Conservation (phyloP, 2,797 vertebrate genomes). For the Picus viridis region DNA sequence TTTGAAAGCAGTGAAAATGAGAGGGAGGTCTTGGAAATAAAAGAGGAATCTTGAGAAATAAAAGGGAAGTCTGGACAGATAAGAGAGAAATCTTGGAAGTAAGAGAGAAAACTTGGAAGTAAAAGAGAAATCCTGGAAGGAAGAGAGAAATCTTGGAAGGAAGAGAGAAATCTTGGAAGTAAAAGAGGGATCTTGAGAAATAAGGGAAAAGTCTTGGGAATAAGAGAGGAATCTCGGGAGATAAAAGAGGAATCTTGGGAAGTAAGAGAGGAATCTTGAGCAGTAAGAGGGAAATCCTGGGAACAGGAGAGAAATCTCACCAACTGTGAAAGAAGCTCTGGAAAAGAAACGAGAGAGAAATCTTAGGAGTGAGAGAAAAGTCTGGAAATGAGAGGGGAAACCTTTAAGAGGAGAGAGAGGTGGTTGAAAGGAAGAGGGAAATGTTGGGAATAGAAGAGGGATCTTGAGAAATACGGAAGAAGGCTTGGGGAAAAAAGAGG, state of each 20-base stretch:
- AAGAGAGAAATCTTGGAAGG: not conserved
- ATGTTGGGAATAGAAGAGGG: no score
- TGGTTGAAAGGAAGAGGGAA: not conserved
- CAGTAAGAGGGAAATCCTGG: not conserved
- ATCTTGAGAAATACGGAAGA: not conserved
- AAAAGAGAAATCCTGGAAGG: no score
- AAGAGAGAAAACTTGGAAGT: no score
- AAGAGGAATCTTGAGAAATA: not conserved
- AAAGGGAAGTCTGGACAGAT: no score
- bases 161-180: not conserved
- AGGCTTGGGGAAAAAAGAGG: not conserved
- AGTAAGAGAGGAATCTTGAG: not conserved
- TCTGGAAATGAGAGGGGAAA: no score
- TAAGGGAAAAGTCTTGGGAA: not conserved
- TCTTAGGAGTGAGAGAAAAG: no score
- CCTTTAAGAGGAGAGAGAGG: no score
- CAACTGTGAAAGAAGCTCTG: no score
- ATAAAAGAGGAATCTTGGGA: not conserved
- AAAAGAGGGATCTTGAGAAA: not conserved
- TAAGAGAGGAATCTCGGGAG: not conserved
- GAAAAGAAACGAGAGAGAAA: not conserved
- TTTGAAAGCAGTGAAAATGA: not conserved
- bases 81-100: not conserved
- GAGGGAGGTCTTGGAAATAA: not conserved
- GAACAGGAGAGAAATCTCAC: no score